Base-by-base conservation (phyloP, 2,113 vertebrate genomes). In the Labeo catla region DNA sequence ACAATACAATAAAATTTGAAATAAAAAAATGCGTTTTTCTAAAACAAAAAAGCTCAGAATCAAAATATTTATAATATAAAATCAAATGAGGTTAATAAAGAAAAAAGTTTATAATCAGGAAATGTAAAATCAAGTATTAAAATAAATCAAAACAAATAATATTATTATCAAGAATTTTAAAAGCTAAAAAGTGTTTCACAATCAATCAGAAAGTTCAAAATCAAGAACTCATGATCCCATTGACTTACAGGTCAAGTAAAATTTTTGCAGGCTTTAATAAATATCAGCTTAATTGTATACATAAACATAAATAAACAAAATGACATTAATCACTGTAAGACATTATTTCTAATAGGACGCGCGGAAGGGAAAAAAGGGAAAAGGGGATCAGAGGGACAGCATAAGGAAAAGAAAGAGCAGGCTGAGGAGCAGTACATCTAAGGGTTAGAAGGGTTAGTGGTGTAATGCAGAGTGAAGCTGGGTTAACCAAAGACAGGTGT, bases 391-490 rank as follows among this genome's bases (percentile, higher is more conserved):
- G 6, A 68, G 63, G n/a, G 19, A 78, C 16, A 5, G 28, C 15
- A 59, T 15, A 34, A 72, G 76, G 79, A 45, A 83, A 4, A 19
- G 52, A 66, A 49, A 36, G 78, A 59, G 74, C 82, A 47, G 83
- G 73, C 73, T 50, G 28, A 16, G 85, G n/a, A 54, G 89, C 21
- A 84, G 45, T 76, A 73, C 49, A 83, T 70, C 85, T 86, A 74
- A 83, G 70, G 70, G 79, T 66, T 83, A 84, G 88, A 77, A 23
- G 73, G 86, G 91, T 93, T 93, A 94, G 93, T 93, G 86, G 49
- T 84, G 91, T 87, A 23, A 13, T 65, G 61, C 23, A 3, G 65
- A 93, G 72, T 76, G 91, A 93, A 94, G 95, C 93, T 92, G 90
- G 89, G 92, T 87, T 93, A 92, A 90, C 92, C 88, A 65, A 61